Evolutionary conservation across 2,113 vertebrate genomes (phyloP).

Genomic region (Tychaedon coryphoeus): DNA sequence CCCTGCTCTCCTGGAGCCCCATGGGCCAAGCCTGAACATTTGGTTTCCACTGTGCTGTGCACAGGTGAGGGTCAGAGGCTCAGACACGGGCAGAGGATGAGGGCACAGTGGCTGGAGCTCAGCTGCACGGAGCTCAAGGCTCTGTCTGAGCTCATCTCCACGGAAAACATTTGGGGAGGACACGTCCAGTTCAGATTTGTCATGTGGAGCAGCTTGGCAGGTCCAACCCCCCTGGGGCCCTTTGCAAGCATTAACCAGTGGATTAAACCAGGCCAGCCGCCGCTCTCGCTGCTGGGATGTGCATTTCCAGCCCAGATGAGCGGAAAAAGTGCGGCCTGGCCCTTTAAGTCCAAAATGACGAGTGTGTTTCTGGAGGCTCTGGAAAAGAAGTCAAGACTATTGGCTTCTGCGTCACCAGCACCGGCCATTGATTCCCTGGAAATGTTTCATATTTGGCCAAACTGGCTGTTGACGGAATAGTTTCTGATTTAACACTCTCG

Average conservation of each 20-base stretch:
- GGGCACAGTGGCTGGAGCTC: background rate
- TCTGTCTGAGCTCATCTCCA: background rate
- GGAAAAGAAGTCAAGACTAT: slow-evolving; percentile 66
- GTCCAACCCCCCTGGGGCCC: background rate
- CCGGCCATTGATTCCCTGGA: slow-evolving; percentile 63
- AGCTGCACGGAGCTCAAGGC: background rate
- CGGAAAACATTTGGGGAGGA: slow-evolving; percentile 29
- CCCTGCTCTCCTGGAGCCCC: background rate
- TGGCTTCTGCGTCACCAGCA: slow-evolving; percentile 62
- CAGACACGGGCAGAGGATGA: fast-evolving
- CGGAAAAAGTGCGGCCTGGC: background rate
- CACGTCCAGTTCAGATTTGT: background rate
- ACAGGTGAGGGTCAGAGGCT: slow-evolving; percentile 12
- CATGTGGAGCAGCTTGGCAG: slow-evolving; percentile 18
- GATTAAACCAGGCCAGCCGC: slow-evolving; percentile 5
- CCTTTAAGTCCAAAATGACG: slow-evolving; percentile 52
- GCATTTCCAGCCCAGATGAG: background rate
- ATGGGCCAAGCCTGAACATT: background rate
- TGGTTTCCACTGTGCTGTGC: background rate
- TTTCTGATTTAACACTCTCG: slow-evolving; percentile 69
- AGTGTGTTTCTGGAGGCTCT: slow-evolving; percentile 57
- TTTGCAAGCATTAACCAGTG: slow-evolving; percentile 15
- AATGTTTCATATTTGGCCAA: slow-evolving; percentile 72
- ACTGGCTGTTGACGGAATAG: slow-evolving; percentile 65
- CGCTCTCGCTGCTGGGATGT: background rate